Evolutionary conservation across 2,888 invertebrate species (phyloP), one percentile per base, ranked within the genome.

Genomic region (Thymelicus lineola): DNA sequence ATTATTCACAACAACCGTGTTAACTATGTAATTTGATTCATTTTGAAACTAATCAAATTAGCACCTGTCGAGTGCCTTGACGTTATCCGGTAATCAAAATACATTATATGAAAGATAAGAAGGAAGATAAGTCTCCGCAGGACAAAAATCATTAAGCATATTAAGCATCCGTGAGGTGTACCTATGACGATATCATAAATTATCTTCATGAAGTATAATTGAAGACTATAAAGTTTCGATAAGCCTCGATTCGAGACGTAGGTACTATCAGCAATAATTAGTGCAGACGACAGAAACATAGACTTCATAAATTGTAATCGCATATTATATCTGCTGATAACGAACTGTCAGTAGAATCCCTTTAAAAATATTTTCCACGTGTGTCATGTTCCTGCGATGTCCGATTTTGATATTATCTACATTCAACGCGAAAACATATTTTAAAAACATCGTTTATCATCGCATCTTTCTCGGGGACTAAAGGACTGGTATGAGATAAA

Each of bases 391-490:
- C 80, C 78, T 79, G 81, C 81, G 80, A 73, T 77, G 78, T 73
- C 82, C 74, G 74, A 74, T 71, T 63, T 75, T 79, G 86, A 89
- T 86, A 86, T 76, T 73, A 88, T 89, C 89, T 83, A 82, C 82
- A 83, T 86, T 83, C 85, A 87, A 74, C 82, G 80, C 80, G 81
- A 82, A 85, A 87, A 88, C 86, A 87, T 87, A 88, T 89, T 87
- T 82, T 84, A 88, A 91, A 89, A 91, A 90, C 89, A 84, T 86
- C 86, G 82, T 90, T 90, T 89, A 89, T 90, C 90, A 89, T 88
- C 89, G 87, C 89, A 90, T 90, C 89, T 50, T 17, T 86, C 89
- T 81, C 80, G 82, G 87, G 89, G 88, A 88, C 82, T 83, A 89
- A 91, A 87, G 89, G 82, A 79, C 20, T 73, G 77, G 74, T 72